Conservation (phyloP, 2,113 vertebrate species). For the Pituophis catenifer region DNA sequence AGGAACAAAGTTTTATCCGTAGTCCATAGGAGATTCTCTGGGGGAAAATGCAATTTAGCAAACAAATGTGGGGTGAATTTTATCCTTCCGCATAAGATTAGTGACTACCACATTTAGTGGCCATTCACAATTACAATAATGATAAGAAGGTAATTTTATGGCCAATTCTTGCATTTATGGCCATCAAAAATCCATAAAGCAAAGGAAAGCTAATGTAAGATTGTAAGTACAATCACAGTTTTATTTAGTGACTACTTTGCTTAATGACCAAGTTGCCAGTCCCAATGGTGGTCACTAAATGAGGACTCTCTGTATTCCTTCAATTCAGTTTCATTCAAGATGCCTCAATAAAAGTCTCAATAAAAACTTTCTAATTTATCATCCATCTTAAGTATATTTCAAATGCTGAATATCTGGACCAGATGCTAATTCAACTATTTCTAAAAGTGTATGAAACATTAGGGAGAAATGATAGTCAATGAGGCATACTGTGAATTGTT, state of each 20-base stretch:
- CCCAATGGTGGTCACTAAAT: neutral
- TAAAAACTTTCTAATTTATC: constrained; percentile 12
- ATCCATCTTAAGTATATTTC: neutral
- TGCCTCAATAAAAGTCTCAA: neutral
- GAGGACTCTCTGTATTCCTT: neutral
- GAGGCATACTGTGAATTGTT: constrained; percentile 16
- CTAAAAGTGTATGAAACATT: neutral
- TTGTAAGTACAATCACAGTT: neutral
- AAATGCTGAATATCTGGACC: neutral
- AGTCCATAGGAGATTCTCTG: neutral
- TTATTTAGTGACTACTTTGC: neutral
- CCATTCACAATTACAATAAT: neutral
- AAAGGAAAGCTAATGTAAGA: neutral
- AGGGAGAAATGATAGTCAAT: neutral
- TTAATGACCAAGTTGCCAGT: neutral
- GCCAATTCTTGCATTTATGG: neutral
- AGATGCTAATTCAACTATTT: constrained; percentile 29
- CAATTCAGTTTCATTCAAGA: constrained; percentile 17
- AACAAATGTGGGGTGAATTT: neutral
- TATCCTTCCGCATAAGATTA: neutral
- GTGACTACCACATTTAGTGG: neutral
- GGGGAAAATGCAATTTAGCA: neutral
- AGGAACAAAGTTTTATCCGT: neutral
- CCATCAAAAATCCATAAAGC: neutral
- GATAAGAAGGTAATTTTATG: neutral